Conservation (phyloP, 2,113 vertebrate species). For the Bagarius yarrelli region DNA sequence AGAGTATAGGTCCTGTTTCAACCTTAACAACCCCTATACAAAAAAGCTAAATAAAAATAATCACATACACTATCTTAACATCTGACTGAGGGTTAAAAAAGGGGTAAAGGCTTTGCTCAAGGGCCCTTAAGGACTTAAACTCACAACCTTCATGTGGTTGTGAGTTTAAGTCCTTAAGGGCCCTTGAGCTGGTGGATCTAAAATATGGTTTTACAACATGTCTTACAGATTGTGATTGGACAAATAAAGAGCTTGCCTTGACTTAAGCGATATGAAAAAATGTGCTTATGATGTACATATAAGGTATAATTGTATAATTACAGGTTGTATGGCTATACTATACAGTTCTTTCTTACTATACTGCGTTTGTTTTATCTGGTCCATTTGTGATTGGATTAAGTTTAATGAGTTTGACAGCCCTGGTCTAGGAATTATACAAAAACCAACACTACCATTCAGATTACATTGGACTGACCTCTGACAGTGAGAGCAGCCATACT, state of each 20-base stretch:
- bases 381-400: neutral
- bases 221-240: too few species aligned
- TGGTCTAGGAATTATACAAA: neutral
- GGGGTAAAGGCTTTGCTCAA: too few species aligned
- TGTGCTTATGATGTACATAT: too few species aligned
- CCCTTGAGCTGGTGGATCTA: too few species aligned
- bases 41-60: neutral
- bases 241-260: too few species aligned
- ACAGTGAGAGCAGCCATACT: constrained; percentile 77
- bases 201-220: too few species aligned
- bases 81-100: too few species aligned
- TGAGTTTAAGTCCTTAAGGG: too few species aligned
- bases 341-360: neutral
- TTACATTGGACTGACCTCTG: constrained; percentile 71
- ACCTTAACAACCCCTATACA: neutral
- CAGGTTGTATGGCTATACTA: neutral
- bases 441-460: neutral
- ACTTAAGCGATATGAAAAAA: too few species aligned
- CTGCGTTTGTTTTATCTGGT: neutral
- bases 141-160: too few species aligned
- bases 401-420: neutral
- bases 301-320: neutral
- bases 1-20: neutral
- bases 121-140: too few species aligned
- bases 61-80: too few species aligned